Base-by-base conservation (phyloP, 2,113 vertebrate genomes). In the Pseudonaja textilis region DNA sequence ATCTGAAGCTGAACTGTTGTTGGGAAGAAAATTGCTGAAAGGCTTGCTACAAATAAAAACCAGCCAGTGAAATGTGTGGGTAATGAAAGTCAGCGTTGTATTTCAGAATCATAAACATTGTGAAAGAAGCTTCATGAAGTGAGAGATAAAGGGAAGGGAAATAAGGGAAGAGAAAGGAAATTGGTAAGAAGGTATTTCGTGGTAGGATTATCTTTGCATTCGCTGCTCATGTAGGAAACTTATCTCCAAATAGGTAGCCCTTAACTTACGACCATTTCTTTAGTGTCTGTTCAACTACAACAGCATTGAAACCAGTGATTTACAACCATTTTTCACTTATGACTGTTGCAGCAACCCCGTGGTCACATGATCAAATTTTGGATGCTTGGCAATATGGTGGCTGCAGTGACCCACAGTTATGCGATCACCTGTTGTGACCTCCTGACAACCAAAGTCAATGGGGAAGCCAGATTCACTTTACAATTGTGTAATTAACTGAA, bases 51-150 rank as follows among this genome's bases (percentile, higher is more conserved):
- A 91, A 91, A 91, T 91, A 39, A 91, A 91, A 57, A 85, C 26
- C 55, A 50, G 29, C 26, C 55, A 81, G 18, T 81, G 74, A 81
- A 34, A 50, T n/a, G 29, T 47, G 86, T 56, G 26, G 90, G 91
- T 88, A 90, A 59, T 74, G 55, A 39, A 18, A 93, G 39, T 89
- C 42, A 89, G 26, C 25, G 34, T 26, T 52, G 29, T 85, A 56
- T 56, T 47, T 18, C 12, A 93, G 92, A 89, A 4, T 91, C 1
- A 0, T 39, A 94, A 45, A 16, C 69, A 85, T 64, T 69, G 0
- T 89, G 64, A 88, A 93, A 93, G 93, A 93, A 88, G 10, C 90
- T 93, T 92, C 9, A 14, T 47, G 34, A 45, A 42, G 42, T 86
- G 42, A 59, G 25, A 91, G 39, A 45, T 42, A n/a, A 57, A 91